A percentile compares a stretch with the other conserved stretches of the same genome.
phyloP scores from a whole-genome alignment of 2,797 vertebrate genomes.

The Mormyrus proboscirostris region DNA sequence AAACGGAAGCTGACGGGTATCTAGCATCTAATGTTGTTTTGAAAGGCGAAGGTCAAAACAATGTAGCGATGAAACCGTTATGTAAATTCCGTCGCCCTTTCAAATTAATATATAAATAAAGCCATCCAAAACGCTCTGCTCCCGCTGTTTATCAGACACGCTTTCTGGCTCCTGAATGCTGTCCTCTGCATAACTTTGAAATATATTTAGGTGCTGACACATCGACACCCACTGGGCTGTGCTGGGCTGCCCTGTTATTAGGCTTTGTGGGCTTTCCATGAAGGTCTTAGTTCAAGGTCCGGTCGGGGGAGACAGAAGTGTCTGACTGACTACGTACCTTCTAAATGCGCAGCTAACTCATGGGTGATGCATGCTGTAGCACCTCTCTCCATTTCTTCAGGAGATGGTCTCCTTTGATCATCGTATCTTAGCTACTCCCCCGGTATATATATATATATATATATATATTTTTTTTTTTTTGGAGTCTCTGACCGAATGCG shows the following conservation, averaged over 20 bases:
- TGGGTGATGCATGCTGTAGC: neutral
- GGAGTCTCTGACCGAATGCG: neutral
- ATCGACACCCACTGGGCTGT: neutral
- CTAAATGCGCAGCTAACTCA: neutral
- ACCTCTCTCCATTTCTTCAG: neutral
- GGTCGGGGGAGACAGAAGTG: neutral
- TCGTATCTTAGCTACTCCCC: neutral
- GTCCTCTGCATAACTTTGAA: neutral
- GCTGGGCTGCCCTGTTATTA: neutral
- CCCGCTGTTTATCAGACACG: neutral
- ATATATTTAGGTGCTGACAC: neutral
- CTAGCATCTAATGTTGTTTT: conserved; percentile 15
- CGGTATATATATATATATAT: too few relatives aligned
- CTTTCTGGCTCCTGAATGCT: neutral
- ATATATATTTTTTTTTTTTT: neutral
- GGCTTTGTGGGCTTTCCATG: neutral
- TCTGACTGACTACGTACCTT: neutral
- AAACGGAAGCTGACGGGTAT: conserved; percentile 16
- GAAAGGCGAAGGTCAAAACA: conserved; percentile 2
- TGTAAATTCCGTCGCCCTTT: neutral
- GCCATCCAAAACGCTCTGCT: neutral
- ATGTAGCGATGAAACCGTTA: neutral
- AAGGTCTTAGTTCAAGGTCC: neutral
- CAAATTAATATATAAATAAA: conserved; percentile 12
- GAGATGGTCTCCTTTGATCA: neutral